Percentiles rank a stretch among this genome's conserved stretches.
phyloP scores from a whole-genome alignment of 2,888 invertebrate species.

The Chrysomela aeneicollis region DNA sequence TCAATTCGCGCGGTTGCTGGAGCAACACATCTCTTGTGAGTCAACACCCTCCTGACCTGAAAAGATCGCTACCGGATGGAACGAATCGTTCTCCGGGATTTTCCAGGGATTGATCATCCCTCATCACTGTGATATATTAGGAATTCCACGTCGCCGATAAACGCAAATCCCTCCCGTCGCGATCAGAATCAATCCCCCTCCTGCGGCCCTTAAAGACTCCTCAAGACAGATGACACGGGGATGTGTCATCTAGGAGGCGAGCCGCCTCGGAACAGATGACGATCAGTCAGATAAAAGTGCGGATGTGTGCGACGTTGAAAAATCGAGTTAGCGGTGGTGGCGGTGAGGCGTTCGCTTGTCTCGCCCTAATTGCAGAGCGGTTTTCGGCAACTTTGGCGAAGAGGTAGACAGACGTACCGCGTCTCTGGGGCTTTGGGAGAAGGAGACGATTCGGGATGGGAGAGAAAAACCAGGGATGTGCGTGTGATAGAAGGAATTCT shows the following conservation, averaged over 20 bases:
- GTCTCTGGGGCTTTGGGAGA: neutral
- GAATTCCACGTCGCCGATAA: conserved; percentile 7
- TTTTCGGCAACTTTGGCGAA: conserved; percentile 27
- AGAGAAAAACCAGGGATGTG: no score
- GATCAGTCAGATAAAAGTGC: conserved; percentile 51
- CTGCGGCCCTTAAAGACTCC: conserved; percentile 7
- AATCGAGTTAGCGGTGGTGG: conserved; percentile 40
- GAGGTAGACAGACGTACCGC: conserved; percentile 10
- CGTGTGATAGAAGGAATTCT: no score
- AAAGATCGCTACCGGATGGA: neutral
- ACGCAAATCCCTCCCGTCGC: conserved; percentile 13
- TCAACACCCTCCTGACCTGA: no score
- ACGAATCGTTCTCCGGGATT: neutral
- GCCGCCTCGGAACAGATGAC: conserved; percentile 52
- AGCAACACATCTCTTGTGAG: no score
- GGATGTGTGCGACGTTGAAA: conserved; percentile 52
- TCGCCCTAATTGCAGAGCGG: conserved; percentile 36
- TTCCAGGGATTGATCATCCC: neutral
- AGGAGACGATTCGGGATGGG: no score
- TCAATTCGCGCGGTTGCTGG: no score
- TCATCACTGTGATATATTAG: conserved; percentile 3
- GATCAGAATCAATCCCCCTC: conserved; percentile 13
- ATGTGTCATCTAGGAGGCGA: conserved; percentile 56
- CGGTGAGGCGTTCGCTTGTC: conserved; percentile 35
- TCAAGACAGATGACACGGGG: conserved; percentile 52